Percentiles rank a stretch among this genome's conserved stretches.
Conservation (phyloP, 2,113 vertebrate genomes). For the Bubo scandiacus region DNA sequence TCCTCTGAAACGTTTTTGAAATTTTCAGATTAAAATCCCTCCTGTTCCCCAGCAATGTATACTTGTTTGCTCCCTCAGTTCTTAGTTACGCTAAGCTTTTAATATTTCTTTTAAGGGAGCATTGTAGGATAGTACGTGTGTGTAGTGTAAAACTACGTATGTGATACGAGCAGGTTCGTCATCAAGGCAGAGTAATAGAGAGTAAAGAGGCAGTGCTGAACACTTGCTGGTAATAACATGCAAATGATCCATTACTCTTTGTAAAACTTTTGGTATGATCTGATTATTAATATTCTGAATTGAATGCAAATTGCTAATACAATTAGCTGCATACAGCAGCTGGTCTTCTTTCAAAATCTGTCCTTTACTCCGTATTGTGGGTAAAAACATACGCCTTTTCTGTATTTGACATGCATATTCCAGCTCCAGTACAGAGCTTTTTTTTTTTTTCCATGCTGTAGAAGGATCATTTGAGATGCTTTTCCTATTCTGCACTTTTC, state of each 20-base stretch:
- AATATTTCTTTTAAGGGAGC: neutral
- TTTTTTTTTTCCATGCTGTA: neutral
- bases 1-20: neutral
- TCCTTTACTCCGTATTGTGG: neutral
- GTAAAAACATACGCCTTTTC: neutral
- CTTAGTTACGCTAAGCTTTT: neutral
- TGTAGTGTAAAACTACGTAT: neutral
- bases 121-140: neutral
- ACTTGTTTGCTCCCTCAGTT: neutral
- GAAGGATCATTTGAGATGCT: conserved; percentile 53
- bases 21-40: conserved; percentile 3
- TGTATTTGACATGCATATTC: neutral
- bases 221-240: neutral
- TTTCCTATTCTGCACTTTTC: neutral
- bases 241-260: conserved; percentile 23
- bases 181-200: neutral
- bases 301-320: neutral
- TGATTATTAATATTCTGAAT: conserved; percentile 10
- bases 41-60: neutral
- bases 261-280: neutral
- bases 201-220: neutral
- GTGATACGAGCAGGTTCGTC: neutral
- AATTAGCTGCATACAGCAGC: neutral
- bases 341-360: neutral
- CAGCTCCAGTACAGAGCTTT: neutral